Conservation (phyloP, 1,140 invertebrate species). For the Conus ventricosus region DNA sequence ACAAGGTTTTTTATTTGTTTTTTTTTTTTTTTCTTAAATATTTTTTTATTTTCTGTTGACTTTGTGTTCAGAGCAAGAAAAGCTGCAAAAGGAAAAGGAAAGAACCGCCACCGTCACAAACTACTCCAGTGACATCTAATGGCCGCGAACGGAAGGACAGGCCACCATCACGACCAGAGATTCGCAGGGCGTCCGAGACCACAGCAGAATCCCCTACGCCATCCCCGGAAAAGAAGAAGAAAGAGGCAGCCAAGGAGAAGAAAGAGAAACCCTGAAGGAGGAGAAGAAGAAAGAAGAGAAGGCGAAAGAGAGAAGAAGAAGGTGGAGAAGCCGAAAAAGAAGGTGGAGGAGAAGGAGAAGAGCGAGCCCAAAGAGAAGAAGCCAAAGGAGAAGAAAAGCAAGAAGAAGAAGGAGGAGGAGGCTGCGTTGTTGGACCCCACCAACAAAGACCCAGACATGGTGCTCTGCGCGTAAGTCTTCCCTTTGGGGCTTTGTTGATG, state of each 20-base stretch:
- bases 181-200: background rate
- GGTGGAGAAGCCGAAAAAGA: slow-evolving; percentile 24
- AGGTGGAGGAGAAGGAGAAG: slow-evolving; percentile 29
- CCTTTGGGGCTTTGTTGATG: too few relatives aligned
- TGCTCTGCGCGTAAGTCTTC: slow-evolving; percentile 44
- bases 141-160: slow-evolving; percentile 15
- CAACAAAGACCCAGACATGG: slow-evolving; percentile 40
- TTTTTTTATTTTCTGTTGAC: too few relatives aligned
- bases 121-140: background rate
- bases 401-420: slow-evolving; percentile 27
- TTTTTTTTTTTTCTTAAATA: too few relatives aligned
- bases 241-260: slow-evolving; percentile 34
- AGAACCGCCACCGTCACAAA: slow-evolving; percentile 26
- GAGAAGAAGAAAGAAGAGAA: slow-evolving; percentile 30
- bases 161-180: background rate
- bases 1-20: too few relatives aligned
- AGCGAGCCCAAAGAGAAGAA: slow-evolving; percentile 19
- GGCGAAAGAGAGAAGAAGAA: slow-evolving; percentile 11
- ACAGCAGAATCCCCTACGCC: background rate
- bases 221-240: slow-evolving; percentile 31
- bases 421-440: slow-evolving; percentile 5
- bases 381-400: background rate
- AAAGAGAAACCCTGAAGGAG: slow-evolving; percentile 29
- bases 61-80: slow-evolving; percentile 40
- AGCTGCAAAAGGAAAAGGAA: slow-evolving; percentile 53